Evolutionary conservation across 1,140 invertebrate genomes (phyloP), one percentile per base, ranked within the genome.

Genomic region (Tetragnatha versicolor): DNA sequence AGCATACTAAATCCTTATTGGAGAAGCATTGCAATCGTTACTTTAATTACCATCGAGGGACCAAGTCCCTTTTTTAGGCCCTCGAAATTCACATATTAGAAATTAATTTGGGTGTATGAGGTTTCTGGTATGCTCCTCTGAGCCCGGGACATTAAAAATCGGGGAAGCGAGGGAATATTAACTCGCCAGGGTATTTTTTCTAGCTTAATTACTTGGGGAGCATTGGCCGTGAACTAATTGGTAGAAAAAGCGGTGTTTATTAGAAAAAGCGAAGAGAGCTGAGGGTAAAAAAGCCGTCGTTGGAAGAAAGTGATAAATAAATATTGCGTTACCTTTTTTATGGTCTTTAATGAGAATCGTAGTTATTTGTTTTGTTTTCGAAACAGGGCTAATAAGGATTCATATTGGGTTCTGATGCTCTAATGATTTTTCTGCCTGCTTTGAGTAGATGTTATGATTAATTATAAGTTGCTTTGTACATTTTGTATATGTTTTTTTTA

Each of bases 41-140:
- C 47, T 66, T 66, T 66, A 66, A 66, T 66, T 66, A 66, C 33
- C 42, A 47, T 37, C 63, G 29, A 29, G 63, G 37, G 63, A 47
- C 27, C 31, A 25, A 47, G 29, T 6, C 33, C 42, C 47, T 66
- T 29, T 47, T 66, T 63, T 63, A 14, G n/a, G n/a, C 22, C 42
- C 7, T 27, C 14, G 31, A 47, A 66, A 25, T 20, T 66, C 17
- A 20, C 39, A 47, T 66, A 29, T 47, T 29, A 17, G 27, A 25
- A 10, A 10, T 17, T 47, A 31, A 47, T 66, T 47, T 66, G 63
- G 39, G 47, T 47, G 47, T 66, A 27, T 5, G 22, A 47, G 1
- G n/a, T n/a, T 22, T 47, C 20, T 25, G 1, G 25, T 7, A 66
- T n/a, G 49, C 49, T 20, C 9, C 49, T 14, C 39, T 14, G 25